Percentiles rank a stretch among this genome's conserved stretches.
Conservation (phyloP, 2,113 vertebrate genomes). For the Artemisiospiza belli region DNA sequence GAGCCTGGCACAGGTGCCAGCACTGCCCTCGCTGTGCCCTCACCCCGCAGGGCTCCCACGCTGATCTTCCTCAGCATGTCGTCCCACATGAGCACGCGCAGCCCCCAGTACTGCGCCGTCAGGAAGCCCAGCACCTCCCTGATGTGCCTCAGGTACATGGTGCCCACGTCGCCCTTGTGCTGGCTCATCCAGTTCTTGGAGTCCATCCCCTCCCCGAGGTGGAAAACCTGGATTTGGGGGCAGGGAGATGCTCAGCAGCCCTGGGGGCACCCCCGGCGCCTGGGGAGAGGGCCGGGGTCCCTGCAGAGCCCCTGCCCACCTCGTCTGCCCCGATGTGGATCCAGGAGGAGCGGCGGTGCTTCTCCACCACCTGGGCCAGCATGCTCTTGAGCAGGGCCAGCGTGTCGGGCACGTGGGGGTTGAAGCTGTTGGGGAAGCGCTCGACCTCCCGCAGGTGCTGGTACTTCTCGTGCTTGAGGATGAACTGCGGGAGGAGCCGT, state of each 20-base stretch:
- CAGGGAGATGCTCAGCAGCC: neutral
- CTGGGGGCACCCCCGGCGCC: neutral
- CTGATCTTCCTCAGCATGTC: slow-evolving; percentile 74
- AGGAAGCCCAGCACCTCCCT: slow-evolving; percentile 72
- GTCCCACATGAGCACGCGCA: slow-evolving; percentile 77
- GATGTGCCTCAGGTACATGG: slow-evolving; percentile 77
- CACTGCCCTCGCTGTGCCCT: neutral
- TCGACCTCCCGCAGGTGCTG: slow-evolving; percentile 74
- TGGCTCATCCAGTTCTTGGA: slow-evolving; percentile 76
- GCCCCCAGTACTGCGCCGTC: slow-evolving; percentile 6
- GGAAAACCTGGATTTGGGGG: slow-evolving; percentile 70
- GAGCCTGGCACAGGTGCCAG: neutral
- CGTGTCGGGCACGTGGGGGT: slow-evolving; percentile 67
- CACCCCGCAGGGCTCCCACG: slow-evolving; percentile 66
- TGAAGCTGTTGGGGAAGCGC: slow-evolving; percentile 81
- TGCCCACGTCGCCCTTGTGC: slow-evolving; percentile 60
- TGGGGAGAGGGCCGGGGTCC: rapidly evolving
- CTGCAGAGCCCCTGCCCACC: slow-evolving; percentile 23
- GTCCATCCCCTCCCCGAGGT: slow-evolving; percentile 75
- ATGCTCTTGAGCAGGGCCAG: slow-evolving; percentile 70
- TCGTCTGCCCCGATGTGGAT: slow-evolving; percentile 76
- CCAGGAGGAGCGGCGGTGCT: slow-evolving; percentile 70
- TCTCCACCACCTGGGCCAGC: slow-evolving; percentile 73
- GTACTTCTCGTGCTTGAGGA: slow-evolving; percentile 80
- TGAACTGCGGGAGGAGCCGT: slow-evolving; percentile 56